Evolutionary conservation across 2,113 vertebrate species (phyloP).

Genomic region (Tinamus guttatus): DNA sequence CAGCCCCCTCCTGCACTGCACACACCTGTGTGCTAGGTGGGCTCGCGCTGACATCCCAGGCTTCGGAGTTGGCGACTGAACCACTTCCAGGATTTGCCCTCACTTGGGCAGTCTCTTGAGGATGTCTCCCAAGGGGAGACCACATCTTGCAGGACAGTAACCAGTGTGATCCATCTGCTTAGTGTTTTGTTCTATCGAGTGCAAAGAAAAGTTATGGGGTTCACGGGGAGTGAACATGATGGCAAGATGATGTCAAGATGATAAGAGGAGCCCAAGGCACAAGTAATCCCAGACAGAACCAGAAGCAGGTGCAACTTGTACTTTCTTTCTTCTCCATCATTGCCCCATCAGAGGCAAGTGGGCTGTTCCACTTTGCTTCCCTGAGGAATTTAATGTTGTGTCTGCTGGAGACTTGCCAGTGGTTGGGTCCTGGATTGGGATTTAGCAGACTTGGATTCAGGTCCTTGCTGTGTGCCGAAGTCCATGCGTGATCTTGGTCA

Average conservation of each 20-base stretch:
- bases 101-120: not conserved
- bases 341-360: not conserved
- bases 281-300: not conserved
- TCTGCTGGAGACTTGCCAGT: not conserved
- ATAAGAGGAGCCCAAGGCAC: not conserved
- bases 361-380: not conserved
- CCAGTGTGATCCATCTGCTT: not conserved
- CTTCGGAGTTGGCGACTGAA: not conserved
- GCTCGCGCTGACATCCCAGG: not conserved
- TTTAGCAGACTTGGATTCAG: not conserved
- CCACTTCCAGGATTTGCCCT: not conserved
- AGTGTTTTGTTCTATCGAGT: not conserved
- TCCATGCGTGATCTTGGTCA: not conserved
- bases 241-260: not conserved
- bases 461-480: not conserved
- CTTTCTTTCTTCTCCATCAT: not conserved
- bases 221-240: not conserved
- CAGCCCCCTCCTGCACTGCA: not conserved
- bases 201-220: not conserved
- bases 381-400: not conserved
- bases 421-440: not conserved
- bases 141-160: not conserved
- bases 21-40: not conserved
- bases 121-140: not conserved
- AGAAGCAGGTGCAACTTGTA: not conserved